Percentiles rank a stretch among this genome's conserved stretches.
Evolutionary conservation across 2,113 vertebrate species (phyloP).

Genomic region (Forbesichthys papilliferus): DNA sequence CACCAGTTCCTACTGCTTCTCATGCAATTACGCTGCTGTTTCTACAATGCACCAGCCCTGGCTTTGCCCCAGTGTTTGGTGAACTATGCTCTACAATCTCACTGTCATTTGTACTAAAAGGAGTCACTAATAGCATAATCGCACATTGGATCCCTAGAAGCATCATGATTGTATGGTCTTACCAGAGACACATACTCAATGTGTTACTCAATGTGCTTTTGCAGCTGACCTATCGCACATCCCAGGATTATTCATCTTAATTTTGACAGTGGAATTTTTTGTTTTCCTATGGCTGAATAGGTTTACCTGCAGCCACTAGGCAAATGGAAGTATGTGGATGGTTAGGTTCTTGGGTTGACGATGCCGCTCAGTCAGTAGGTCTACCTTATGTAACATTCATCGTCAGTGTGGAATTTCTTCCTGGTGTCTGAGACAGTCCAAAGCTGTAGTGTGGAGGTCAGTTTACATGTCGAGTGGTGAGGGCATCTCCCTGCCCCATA

Average conservation of each 20-base stretch:
- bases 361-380: conserved; percentile 6
- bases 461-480: conserved; percentile 23
- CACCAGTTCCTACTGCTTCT: conserved; percentile 18
- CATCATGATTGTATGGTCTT: no score
- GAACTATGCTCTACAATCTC: neutral
- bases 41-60: conserved; percentile 8
- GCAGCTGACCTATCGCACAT: conserved; percentile 7
- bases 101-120: neutral
- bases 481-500: conserved; percentile 4
- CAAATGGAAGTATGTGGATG: neutral
- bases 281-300: conserved; percentile 3
- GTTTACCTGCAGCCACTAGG: neutral
- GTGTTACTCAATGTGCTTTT: neutral
- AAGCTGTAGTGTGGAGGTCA: neutral
- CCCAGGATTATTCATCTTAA: neutral
- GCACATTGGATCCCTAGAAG: neutral
- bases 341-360: conserved; percentile 17
- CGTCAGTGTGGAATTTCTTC: conserved; percentile 45
- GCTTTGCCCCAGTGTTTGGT: conserved; percentile 3
- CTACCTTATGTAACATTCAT: conserved; percentile 33
- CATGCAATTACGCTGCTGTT: conserved; percentile 20
- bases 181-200: no score
- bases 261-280: conserved; percentile 12
- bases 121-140: neutral
- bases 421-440: neutral